Conservation (phyloP, 2,888 invertebrate genomes). For the Clunio marinus region DNA sequence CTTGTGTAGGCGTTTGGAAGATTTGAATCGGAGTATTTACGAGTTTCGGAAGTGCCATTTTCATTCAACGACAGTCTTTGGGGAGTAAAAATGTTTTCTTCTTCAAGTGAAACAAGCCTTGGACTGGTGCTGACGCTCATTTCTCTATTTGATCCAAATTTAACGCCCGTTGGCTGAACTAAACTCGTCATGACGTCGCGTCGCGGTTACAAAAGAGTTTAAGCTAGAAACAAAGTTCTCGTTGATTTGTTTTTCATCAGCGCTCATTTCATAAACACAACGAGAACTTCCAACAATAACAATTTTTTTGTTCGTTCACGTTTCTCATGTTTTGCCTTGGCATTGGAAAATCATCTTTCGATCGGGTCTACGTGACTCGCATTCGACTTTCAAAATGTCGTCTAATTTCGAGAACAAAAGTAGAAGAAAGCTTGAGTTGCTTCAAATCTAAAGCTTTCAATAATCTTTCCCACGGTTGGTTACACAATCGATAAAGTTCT, state of each 20-base stretch:
- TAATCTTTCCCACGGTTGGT: too few species aligned
- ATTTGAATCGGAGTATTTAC: conserved; percentile 29
- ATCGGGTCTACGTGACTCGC: conserved; percentile 5
- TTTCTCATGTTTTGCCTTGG: conserved; percentile 27
- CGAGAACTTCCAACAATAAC: not conserved
- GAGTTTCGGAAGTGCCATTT: not conserved
- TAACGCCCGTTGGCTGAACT: conserved; percentile 47
- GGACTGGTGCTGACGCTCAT: conserved; percentile 51
- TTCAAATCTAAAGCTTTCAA: too few species aligned
- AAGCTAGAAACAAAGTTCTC: not conserved
- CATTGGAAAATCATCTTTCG: conserved; percentile 6
- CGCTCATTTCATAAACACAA: not conserved
- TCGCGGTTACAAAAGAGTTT: not conserved
- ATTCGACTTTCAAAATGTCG: not conserved
- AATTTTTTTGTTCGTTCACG: not conserved
- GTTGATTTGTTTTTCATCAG: not conserved
- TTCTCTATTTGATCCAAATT: conserved; percentile 50
- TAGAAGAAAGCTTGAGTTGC: too few species aligned
- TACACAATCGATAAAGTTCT: too few species aligned
- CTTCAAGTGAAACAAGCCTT: conserved; percentile 50
- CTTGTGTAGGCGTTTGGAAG: not conserved
- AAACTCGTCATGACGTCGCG: conserved; percentile 45
- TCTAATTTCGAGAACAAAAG: too few species aligned
- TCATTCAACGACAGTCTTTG: not conserved
- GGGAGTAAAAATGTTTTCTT: conserved; percentile 41